phyloP scores from a whole-genome alignment of 2,797 vertebrate species.

The Knipowitschia caucasica region DNA sequence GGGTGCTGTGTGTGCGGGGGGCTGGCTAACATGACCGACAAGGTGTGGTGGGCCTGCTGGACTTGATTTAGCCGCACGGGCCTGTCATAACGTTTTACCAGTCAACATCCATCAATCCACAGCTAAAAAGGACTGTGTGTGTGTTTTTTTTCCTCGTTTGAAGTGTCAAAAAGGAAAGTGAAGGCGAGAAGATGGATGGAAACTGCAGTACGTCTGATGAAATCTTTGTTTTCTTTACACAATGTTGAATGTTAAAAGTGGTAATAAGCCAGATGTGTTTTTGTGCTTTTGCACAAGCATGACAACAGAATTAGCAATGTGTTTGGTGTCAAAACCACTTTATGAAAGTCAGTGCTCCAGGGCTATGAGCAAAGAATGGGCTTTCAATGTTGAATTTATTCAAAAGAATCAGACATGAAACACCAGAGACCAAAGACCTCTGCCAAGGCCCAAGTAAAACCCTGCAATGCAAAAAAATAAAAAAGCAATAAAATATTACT shows the following conservation, averaged over 20 bases:
- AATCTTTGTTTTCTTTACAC: conserved; percentile 52
- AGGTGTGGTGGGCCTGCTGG: conserved; percentile 67
- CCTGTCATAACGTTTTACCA: conserved; percentile 58
- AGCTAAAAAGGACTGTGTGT: conserved; percentile 35
- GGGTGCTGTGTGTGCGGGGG: conserved; percentile 32
- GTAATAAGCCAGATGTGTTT: conserved; percentile 41
- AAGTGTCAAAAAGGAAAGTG: conserved; percentile 48
- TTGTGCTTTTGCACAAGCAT: conserved; percentile 28
- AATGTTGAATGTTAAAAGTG: conserved; percentile 41
- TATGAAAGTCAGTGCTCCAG: conserved; percentile 20
- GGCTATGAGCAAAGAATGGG: background rate
- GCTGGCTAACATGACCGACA: conserved; percentile 67
- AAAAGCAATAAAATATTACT: background rate
- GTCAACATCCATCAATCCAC: conserved; percentile 60
- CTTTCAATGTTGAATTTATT: background rate
- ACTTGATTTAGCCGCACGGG: conserved; percentile 67
- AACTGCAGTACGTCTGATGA: conserved; percentile 35
- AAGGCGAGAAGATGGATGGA: conserved; percentile 35
- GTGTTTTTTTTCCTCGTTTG: conserved; percentile 30
- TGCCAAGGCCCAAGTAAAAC: background rate
- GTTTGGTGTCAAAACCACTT: conserved; percentile 43
- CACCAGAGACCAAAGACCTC: background rate
- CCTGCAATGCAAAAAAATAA: background rate
- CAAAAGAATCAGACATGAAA: background rate
- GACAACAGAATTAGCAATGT: conserved; percentile 57